Base-by-base conservation (phyloP, 2,888 invertebrate species). In the Clunio marinus region DNA sequence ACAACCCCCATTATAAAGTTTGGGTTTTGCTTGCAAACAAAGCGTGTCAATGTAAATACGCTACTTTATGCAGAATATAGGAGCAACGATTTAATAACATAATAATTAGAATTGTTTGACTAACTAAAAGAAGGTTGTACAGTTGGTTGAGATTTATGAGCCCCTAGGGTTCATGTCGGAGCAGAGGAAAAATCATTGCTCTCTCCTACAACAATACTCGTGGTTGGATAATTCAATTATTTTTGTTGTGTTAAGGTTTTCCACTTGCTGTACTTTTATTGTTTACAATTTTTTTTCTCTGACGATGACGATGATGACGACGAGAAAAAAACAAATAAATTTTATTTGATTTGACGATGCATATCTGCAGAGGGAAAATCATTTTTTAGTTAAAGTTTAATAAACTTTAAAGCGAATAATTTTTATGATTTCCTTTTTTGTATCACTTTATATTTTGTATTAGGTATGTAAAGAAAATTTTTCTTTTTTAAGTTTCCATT, bases 131-230 rank as follows among this genome's bases (percentile, higher is more conserved):
- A 27, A 58, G 28, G 57, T 37, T 32, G 17, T 58, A 15, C 25
- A 28, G 22, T 37, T 60, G 60, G 60, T 60, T 60, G 22, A 35
- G 37, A 60, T 60, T 60, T 60, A 60, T 60, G 60, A 37, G 35
- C 10, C 37, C 20, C 60, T 41, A 13, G 37, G 60, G 60, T 37
- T n/a, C 10, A 17, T 13, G 17, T 57, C 27, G 57, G 57, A 57
- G 22, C 57, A 57, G 13, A 57, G 2, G 15, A 8, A n/a, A 57
- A 10, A 57, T 57, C 27, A 45, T 45, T 45, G n/a, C n/a, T 45
- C 13, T 45, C 45, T 15, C 45, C 3, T 45, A 57, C 57, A 27
- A 24, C 25, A n/a, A 57, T 7, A 7, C 7, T n/a, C 24, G 27
- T 13, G 10, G 57, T 57, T 25, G 57, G 57, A 57, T 25, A 57